Evolutionary conservation across 2,888 invertebrate species (phyloP), one percentile per base, ranked within the genome.

Genomic region (Busseola fusca): DNA sequence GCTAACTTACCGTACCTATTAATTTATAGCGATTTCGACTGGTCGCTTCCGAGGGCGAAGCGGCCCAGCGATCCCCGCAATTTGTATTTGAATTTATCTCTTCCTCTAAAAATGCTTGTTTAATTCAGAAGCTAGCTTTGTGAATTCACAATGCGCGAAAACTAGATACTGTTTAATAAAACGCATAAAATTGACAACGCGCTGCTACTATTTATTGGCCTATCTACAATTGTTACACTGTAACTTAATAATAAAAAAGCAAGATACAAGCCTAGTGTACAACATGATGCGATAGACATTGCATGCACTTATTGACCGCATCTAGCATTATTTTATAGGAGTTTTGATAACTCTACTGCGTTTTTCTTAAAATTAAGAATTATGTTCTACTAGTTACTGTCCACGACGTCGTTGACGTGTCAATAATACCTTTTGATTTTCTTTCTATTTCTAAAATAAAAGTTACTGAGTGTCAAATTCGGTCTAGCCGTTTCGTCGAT

Each of bases 81-180:
- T 71, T 74, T 68, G 72, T 70, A 63, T 65, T 70, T 52, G 40
- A 76, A 69, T 70, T 64, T 70, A 73, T 70, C 25, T 63, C 45
- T 67, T 68, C 54, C 67, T 45, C 64, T 52, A 64, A 69, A 76
- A 63, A 54, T 57, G 1, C 48, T 62, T 71, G 52, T 69, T 64
- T 60, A 21, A 76, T 76, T 76, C 50, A 60, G 18, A 52, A 66
- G 7, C 42, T 30, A 37, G 48, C 56, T 56, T 30, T 52, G 18
- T 42, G 27, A 45, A 65, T 48, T 63, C 16, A 50, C 40, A 65
- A n/a, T 37, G 6, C 37, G n/a, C 6, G n/a, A 27, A 18, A 40
- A 58, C 30, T 40, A 27, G 30, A 30, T 1, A 21, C 27, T 54
- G 30, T 60, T 57, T 14, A 62, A 40, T 56, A 50, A 50, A 69